Percentiles rank a stretch among this genome's conserved stretches.
phyloP scores from a whole-genome alignment of 2,888 invertebrate genomes.

The Rhogogaster chlorosoma region DNA sequence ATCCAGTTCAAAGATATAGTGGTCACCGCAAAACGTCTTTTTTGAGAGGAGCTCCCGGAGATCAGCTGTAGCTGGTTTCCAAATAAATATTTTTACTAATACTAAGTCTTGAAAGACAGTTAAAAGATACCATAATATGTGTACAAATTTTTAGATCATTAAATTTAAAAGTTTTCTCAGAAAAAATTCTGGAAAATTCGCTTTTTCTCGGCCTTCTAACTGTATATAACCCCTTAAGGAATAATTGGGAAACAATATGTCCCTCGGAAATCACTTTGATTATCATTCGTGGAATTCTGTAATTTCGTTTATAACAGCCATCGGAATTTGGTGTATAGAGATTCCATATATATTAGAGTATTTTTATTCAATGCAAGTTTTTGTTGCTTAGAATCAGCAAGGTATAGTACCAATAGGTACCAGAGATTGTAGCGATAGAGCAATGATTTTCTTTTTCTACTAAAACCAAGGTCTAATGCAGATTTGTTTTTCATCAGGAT shows the following conservation, averaged over 20 bases:
- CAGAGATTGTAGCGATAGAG: neutral
- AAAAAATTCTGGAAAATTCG: too few species aligned
- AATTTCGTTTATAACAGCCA: neutral
- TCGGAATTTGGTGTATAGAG: neutral
- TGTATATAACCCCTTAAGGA: too few species aligned
- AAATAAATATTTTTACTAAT: too few species aligned
- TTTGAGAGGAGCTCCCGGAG: too few species aligned
- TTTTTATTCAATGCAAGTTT: neutral
- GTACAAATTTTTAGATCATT: too few species aligned
- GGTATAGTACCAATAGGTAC: neutral
- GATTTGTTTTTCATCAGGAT: neutral
- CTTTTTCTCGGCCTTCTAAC: too few species aligned
- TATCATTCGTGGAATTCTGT: neutral
- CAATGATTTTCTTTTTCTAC: neutral
- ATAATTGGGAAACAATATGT: neutral
- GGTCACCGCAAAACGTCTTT: too few species aligned
- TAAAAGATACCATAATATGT: too few species aligned
- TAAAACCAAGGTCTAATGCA: neutral
- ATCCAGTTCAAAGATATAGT: too few species aligned
- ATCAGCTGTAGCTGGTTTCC: too few species aligned
- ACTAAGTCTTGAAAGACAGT: too few species aligned
- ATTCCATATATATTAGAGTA: neutral
- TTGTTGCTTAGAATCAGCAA: neutral
- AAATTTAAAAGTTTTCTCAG: too few species aligned
- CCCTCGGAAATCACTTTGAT: neutral